Base-by-base conservation (phyloP, 2,888 invertebrate species). In the Mesorhabditis sp. region DNA sequence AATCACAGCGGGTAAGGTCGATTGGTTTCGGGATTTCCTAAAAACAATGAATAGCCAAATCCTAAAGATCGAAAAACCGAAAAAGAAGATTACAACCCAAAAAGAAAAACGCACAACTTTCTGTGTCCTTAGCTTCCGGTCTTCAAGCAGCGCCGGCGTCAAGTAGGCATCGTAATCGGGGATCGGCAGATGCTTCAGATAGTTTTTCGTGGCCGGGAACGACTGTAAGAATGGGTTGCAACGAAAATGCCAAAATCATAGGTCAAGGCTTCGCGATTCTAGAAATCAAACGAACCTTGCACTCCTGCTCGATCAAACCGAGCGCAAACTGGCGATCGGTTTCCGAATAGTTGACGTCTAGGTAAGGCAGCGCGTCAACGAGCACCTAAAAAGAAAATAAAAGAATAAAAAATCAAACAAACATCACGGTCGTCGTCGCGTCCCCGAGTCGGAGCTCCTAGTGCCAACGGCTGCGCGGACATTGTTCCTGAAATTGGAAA, bases 291-390 rank as follows among this genome's bases (percentile, higher is more conserved):
- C 28, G 62, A 4, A 96, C 90, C 71, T 95, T 90, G 70, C 95
- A 97, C 89, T 98, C 97, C 87, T 98, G 97, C 87, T 98, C 97
- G 0, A 98, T 95, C 91, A 98, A 92, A 6, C 93, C 92, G 83
- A 95, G 88, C 0, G 96, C 96, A 93, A 77, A 70, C 70, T 83
- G 81, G 7, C 82, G 73, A 64, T 80, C 81, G 15, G 70, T 44
- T 62, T 83, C 83, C 45, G 79, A 80, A 72, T 83, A 83, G 7
- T 81, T 76, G 4, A 76, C 75, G 69, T 83, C 83, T 50, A 83
- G 72, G 67, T 83, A 83, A 2, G 82, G 82, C 6, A 82, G 75
- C 6, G 82, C 81, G 67, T 82, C 82, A 10, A 80, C 80, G 15
- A 28, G 28, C 28, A 28, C 28, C 28, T 28, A 28, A 28, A 28